Conservation (phyloP, 2,113 vertebrate species). For the Tylochromis polylepis region DNA sequence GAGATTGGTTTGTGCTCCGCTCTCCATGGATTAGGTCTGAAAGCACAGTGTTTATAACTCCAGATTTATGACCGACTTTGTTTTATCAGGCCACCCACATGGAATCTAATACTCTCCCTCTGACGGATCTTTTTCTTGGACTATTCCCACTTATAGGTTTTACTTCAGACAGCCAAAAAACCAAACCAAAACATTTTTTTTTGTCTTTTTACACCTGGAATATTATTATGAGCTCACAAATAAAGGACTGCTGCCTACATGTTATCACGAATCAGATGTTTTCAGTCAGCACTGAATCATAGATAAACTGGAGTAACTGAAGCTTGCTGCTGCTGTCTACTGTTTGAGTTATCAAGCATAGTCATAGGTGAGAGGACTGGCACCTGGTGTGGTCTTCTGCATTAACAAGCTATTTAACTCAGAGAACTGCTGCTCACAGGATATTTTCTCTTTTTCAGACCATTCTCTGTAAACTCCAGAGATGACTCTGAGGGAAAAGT, state of each 20-base stretch:
- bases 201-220: neutral
- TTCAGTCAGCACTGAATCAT: neutral
- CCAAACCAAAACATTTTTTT: neutral
- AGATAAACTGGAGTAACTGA: neutral
- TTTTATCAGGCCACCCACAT: constrained; percentile 64
- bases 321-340: neutral
- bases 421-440: neutral
- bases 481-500: neutral
- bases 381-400: neutral
- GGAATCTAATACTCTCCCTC: constrained; percentile 33
- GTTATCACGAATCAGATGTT: neutral
- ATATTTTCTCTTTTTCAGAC: neutral
- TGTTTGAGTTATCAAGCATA: neutral
- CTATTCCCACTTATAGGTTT: neutral
- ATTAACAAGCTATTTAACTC: neutral
- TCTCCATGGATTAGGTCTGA: constrained; percentile 44
- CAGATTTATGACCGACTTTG: constrained; percentile 53
- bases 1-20: neutral
- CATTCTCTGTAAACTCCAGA: neutral
- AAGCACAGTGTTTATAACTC: constrained; percentile 47
- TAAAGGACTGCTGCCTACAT: neutral
- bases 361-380: neutral
- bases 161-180: neutral
- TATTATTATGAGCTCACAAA: neutral
- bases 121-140: neutral